Percentiles rank a stretch among this genome's conserved stretches.
phyloP scores from a whole-genome alignment of 2,888 invertebrate genomes.

The Arrhopalites spinosus region DNA sequence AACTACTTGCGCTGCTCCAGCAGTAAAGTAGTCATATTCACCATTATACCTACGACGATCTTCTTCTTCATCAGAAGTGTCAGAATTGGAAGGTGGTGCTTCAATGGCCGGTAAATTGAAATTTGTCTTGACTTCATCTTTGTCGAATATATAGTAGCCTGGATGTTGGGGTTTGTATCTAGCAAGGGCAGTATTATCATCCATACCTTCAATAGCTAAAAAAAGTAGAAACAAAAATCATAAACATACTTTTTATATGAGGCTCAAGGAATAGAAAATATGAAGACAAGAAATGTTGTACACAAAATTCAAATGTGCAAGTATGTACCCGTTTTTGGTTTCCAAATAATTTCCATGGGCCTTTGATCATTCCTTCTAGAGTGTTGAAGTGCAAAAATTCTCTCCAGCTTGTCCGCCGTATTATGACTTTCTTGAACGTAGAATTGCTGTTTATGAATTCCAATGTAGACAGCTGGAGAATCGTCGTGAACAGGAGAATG shows the following conservation, averaged over 20 bases:
- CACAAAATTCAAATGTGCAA: not conserved
- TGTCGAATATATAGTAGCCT: conserved; percentile 76
- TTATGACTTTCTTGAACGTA: conserved; percentile 55
- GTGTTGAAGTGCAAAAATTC: conserved; percentile 26
- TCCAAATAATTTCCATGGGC: conserved; percentile 48
- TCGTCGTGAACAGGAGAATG: conserved; percentile 53
- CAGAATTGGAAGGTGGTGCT: not conserved
- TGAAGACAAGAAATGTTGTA: too few species aligned
- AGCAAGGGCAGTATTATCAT: conserved; percentile 30
- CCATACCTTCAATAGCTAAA: conserved; percentile 15
- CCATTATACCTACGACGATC: conserved; percentile 60
- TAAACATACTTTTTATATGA: too few species aligned
- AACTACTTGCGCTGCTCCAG: conserved; percentile 71
- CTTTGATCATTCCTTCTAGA: too few species aligned
- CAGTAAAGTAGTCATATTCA: conserved; percentile 38
- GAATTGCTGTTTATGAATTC: conserved; percentile 77
- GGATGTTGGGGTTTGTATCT: conserved; percentile 34
- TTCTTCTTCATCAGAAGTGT: conserved; percentile 57
- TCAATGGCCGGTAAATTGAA: conserved; percentile 44
- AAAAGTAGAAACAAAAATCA: not conserved
- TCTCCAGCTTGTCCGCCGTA: conserved; percentile 47
- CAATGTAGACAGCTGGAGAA: conserved; percentile 78
- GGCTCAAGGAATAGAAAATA: too few species aligned
- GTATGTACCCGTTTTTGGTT: conserved; percentile 35
- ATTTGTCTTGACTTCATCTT: conserved; percentile 56